These are phyloP conservation scores for Peromyscus aztecus DNA, from an alignment of 2,797 vertebrate genomes.

Conservation along the genomic window DNA sequence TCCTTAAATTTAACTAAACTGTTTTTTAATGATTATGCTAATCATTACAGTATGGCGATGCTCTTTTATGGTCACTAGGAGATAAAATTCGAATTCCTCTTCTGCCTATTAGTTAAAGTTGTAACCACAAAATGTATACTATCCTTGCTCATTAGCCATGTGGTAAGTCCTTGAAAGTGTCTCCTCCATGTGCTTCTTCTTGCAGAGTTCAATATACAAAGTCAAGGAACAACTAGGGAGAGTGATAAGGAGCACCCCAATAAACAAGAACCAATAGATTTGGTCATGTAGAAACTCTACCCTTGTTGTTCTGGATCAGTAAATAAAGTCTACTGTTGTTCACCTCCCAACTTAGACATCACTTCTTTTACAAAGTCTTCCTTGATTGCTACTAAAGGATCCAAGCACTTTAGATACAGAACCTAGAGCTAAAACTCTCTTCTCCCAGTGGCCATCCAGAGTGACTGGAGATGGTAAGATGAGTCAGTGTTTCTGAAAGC, in stretches of 20 bases:
- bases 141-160: slow-evolving; percentile 11
- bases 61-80: slow-evolving; percentile 77
- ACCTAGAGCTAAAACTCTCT: not conserved
- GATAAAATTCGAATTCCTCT: slow-evolving; percentile 69
- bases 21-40: slow-evolving; percentile 85
- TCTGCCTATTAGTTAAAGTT: slow-evolving; percentile 71
- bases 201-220: not conserved
- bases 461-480: not conserved
- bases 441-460: not conserved
- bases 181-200: not conserved
- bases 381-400: not conserved
- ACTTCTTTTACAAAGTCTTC: not conserved
- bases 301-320: not conserved
- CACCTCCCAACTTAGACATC: not conserved
- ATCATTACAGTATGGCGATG: slow-evolving; percentile 79
- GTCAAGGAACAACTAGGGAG: not conserved
- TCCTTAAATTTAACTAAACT: slow-evolving; percentile 81
- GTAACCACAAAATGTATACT: slow-evolving; percentile 8
- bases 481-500: not conserved
- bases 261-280: not conserved
- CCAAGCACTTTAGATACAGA: not conserved
- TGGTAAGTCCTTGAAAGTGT: not conserved
- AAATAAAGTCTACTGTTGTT: not conserved
- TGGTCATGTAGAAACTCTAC: not conserved
- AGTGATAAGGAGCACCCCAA: not conserved